Percentiles rank a stretch among this genome's conserved stretches.
Evolutionary conservation across 2,797 vertebrate species (phyloP).

Genomic region (Danio jaintianensis): DNA sequence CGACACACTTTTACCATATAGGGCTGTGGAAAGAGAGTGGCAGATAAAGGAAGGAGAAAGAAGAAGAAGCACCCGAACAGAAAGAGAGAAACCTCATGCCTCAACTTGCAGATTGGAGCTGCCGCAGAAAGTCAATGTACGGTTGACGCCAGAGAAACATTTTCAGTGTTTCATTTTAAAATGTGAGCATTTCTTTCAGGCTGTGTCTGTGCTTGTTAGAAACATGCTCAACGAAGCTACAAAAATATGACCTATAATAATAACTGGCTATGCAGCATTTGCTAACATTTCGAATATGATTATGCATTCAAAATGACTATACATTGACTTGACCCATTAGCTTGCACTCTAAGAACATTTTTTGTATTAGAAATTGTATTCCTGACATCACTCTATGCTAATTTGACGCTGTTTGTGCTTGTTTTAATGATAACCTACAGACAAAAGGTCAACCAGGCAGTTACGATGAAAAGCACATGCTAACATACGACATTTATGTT

Average conservation of each 20-base stretch:
- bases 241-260: constrained; percentile 3
- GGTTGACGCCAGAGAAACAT: constrained; percentile 51
- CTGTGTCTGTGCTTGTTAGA: constrained; percentile 64
- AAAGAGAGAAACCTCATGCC: constrained; percentile 66
- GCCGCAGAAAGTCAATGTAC: constrained; percentile 26
- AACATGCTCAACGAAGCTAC: constrained; percentile 26
- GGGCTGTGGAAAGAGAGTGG: constrained; percentile 64
- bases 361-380: no score
- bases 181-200: constrained; percentile 27
- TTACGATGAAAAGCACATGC: no score
- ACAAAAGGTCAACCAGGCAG: no score
- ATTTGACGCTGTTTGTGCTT: no score
- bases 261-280: background rate
- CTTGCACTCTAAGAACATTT: no score
- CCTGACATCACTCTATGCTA: no score
- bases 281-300: background rate
- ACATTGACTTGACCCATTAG: background rate
- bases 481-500: no score
- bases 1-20: constrained; percentile 75
- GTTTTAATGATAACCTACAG: no score
- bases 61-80: constrained; percentile 66
- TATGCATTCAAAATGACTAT: background rate
- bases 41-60: constrained; percentile 67
- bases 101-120: constrained; percentile 65
- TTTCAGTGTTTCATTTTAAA: constrained; percentile 50